These are phyloP conservation scores for Esperia sulphurella DNA, from an alignment of 2,888 invertebrate genomes.

Conservation along the genomic window DNA sequence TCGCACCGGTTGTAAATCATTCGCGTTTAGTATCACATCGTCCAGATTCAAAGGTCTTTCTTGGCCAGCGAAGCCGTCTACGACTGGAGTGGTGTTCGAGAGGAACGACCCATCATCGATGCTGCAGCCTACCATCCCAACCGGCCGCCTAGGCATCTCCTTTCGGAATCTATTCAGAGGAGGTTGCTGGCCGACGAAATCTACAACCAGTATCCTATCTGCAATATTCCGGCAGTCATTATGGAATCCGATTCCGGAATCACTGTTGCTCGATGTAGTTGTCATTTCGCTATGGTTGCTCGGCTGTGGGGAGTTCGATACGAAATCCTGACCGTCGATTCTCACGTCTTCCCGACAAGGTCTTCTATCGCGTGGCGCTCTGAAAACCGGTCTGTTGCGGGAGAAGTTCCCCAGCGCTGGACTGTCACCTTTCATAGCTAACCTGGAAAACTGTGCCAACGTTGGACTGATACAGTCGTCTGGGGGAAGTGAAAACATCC, in stretches of 20 bases:
- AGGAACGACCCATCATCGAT: constrained; percentile 66
- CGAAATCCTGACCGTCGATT: constrained; percentile 69
- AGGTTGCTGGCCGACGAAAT: constrained; percentile 79
- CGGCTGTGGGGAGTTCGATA: constrained; percentile 90
- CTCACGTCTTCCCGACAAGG: constrained; percentile 54
- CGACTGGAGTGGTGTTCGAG: constrained; percentile 72
- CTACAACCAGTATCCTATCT: constrained; percentile 88
- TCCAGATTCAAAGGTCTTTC: constrained; percentile 67
- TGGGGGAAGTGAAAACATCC: constrained; percentile 83
- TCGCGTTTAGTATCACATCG: constrained; percentile 59
- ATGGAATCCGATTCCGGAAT: constrained; percentile 96
- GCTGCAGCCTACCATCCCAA: constrained; percentile 62
- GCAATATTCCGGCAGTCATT: constrained; percentile 92
- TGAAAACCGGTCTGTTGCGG: constrained; percentile 50
- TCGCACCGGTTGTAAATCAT: constrained; percentile 50
- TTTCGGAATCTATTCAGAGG: constrained; percentile 50
- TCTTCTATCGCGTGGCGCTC: constrained; percentile 50
- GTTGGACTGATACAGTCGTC: constrained; percentile 63
- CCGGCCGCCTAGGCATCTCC: constrained; percentile 56
- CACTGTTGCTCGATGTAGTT: constrained; percentile 94
- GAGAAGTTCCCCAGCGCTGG: constrained; percentile 63
- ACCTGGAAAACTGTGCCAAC: constrained; percentile 62
- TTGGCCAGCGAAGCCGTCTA: constrained; percentile 72
- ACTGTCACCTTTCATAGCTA: constrained; percentile 66
- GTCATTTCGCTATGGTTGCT: constrained; percentile 90